Base-by-base conservation (phyloP, 2,113 vertebrate genomes). In the Meleagris gallopavo region DNA sequence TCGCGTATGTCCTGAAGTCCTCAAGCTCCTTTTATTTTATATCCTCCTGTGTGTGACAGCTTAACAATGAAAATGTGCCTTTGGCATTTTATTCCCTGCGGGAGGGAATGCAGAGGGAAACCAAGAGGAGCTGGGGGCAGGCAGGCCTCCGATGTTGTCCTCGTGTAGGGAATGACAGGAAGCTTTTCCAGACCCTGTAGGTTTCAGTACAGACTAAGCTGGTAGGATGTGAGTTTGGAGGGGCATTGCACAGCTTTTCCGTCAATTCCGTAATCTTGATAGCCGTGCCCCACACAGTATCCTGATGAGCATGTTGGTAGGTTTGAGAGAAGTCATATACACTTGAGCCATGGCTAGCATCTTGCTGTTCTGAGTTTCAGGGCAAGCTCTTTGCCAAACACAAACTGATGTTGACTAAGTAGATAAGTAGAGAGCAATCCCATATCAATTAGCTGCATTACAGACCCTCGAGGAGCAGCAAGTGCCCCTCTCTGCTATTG, bases 401-500 rank as follows among this genome's bases (percentile, higher is more conserved):
- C 64, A 74, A 38, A 73, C 4, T 9, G 14, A 11, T 1, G 2
- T 24, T 29, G 30, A 27, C 43, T 61, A 10, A 73, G 36, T 32
- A 3, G 10, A 66, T 61, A 10, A 73, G 36, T 32, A 3, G 10
- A 66, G n/a, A 76, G 3, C 29, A 62, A 4, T 58, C 22, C 21
- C 38, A 11, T 48, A 17, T 46, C 14, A 29, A 17, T 65, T 15
- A 58, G 7, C 2, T n/a, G 25, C 9, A 13, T 29, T 36, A 1
- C 27, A 66, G 54, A 57, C 5, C 20, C 27, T 57, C 45, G 45
- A 54, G 62, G 30, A 80, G 55, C 43, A 65, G 54, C 29, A 71
- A 17, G 40, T 45, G 43, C 46, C 43, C 6, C 13, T 13, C 0
- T n/a, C 22, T 82, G 20, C 16, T 52, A 2, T 8, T 60, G 50